Evolutionary conservation across 2,888 invertebrate genomes (phyloP).

Genomic region (Diarsia brunnea): DNA sequence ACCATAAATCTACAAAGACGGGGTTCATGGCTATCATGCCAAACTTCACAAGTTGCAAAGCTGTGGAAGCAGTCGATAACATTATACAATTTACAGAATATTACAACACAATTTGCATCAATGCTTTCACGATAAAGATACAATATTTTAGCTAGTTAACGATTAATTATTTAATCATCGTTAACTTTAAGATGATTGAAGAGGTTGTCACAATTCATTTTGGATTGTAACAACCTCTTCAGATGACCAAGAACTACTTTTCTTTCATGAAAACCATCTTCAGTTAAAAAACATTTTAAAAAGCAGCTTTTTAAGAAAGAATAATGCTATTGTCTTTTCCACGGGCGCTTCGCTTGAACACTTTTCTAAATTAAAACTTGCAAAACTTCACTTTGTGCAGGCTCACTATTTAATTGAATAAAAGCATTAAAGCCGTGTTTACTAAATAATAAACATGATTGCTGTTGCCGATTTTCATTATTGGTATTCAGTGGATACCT

Average conservation of each 20-base stretch:
- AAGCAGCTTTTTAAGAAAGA: neutral
- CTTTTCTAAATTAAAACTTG: slow-evolving; percentile 51
- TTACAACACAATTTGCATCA: no score
- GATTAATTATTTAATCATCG: no score
- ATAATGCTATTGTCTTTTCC: neutral
- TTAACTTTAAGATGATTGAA: neutral
- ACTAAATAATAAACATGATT: slow-evolving; percentile 7
- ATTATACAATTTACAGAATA: neutral
- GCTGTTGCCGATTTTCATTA: neutral
- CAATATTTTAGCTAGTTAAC: no score
- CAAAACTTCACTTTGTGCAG: slow-evolving; percentile 30
- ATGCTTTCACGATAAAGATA: no score
- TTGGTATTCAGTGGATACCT: neutral
- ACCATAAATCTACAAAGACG: neutral
- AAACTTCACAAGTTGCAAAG: slow-evolving; percentile 3
- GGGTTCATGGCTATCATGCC: neutral
- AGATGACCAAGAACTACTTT: neutral
- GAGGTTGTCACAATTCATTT: no score
- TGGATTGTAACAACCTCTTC: no score
- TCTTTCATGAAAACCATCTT: neutral
- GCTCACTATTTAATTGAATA: slow-evolving; percentile 36
- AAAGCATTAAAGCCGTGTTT: slow-evolving; percentile 20
- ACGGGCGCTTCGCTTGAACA: slow-evolving; percentile 16
- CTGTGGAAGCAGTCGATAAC: neutral
- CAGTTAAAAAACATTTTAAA: neutral